Percentiles rank a stretch among this genome's conserved stretches.
These are phyloP conservation scores for Aplidium turbinatum DNA, from an alignment of 23 tunicate species.

Conservation along the genomic window DNA sequence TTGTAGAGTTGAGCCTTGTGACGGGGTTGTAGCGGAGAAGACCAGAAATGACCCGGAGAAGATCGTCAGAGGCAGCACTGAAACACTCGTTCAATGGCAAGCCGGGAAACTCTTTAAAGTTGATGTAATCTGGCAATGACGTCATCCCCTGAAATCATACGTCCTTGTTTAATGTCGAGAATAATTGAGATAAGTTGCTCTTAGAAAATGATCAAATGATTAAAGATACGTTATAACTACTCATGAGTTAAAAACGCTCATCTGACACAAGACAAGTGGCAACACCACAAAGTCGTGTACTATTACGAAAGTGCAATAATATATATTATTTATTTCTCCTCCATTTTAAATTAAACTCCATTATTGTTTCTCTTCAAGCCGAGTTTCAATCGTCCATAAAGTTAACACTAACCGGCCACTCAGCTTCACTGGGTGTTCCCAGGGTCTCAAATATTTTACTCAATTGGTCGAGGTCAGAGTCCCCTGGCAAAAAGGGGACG, in stretches of 20 bases:
- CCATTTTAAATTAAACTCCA: too few species aligned
- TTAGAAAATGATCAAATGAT: too few species aligned
- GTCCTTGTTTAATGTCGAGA: too few species aligned
- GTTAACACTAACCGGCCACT: conserved; percentile 91
- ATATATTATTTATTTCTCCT: too few species aligned
- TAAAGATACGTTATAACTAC: too few species aligned
- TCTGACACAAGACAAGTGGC: too few species aligned
- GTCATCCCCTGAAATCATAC: conserved; percentile 78
- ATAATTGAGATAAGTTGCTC: too few species aligned
- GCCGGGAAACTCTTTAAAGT: conserved; percentile 78
- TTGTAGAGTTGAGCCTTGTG: conserved; percentile 60
- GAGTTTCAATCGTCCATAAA: too few species aligned
- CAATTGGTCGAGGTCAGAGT: conserved; percentile 88
- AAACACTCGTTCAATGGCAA: conserved; percentile 76
- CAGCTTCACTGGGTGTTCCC: conserved; percentile 88
- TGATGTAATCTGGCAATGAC: conserved; percentile 76
- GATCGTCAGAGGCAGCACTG: conserved; percentile 89
- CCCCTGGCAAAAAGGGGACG: conserved; percentile 89
- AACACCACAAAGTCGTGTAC: too few species aligned
- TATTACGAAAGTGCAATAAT: too few species aligned
- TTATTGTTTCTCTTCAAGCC: too few species aligned
- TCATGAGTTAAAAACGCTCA: too few species aligned
- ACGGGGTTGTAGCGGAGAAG: conserved; percentile 74
- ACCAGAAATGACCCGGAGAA: conserved; percentile 67
- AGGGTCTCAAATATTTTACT: conserved; percentile 91